These are phyloP conservation scores for Papio anubis DNA, from an alignment of 2,113 vertebrate species.

Conservation along the genomic window DNA sequence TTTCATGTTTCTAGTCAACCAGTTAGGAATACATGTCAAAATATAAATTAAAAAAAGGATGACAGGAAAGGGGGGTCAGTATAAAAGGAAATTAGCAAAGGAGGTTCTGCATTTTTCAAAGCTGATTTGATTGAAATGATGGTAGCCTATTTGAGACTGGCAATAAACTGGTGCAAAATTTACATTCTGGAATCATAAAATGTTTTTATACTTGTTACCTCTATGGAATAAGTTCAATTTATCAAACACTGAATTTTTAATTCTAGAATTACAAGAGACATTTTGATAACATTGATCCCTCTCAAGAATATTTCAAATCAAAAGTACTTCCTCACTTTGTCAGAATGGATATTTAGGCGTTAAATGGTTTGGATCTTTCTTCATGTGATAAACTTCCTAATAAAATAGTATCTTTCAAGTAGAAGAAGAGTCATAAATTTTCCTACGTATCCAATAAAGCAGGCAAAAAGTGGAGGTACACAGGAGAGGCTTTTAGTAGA, in stretches of 20 bases:
- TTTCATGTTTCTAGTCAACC: background rate
- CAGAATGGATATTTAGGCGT: background rate
- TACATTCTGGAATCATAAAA: background rate
- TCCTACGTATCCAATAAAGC: background rate
- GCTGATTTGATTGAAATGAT: background rate
- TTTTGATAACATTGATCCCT: background rate
- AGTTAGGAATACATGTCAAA: background rate
- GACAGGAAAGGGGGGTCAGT: background rate
- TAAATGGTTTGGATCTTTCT: background rate
- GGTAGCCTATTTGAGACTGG: background rate
- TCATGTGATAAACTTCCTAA: background rate
- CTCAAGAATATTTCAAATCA: conserved; percentile 2
- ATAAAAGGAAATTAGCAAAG: background rate
- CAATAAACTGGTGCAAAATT: background rate
- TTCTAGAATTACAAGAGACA: background rate
- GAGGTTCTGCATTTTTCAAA: background rate
- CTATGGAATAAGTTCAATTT: background rate
- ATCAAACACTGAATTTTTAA: background rate
- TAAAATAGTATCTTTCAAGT: conserved; percentile 14
- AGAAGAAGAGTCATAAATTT: background rate
- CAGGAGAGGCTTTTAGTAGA: background rate
- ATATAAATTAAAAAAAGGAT: background rate
- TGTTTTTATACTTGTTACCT: background rate
- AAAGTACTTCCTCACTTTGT: background rate
- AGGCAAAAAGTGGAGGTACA: background rate